Conservation (phyloP, 1,140 invertebrate species). For the Diprion similis region DNA sequence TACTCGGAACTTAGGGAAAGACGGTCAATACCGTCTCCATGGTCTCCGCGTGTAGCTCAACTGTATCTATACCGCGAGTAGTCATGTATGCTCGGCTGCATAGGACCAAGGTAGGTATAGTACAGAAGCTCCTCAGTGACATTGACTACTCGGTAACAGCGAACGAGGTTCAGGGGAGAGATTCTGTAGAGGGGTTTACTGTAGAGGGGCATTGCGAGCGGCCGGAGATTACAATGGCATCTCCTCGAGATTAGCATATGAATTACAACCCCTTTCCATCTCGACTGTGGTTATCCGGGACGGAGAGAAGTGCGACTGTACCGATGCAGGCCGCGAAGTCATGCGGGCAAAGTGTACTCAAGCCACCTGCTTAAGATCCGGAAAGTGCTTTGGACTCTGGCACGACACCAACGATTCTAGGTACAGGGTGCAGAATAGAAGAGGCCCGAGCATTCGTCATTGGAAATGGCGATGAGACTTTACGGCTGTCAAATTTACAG, state of each 20-base stretch:
- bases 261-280: slow-evolving; percentile 50
- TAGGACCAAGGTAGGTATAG: not conserved
- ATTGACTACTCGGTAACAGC: not conserved
- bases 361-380: not conserved
- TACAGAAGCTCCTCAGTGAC: not conserved
- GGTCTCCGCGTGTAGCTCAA: too few species aligned
- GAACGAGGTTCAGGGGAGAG: not conserved
- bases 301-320: not conserved
- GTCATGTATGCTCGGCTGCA: not conserved
- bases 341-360: not conserved
- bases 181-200: slow-evolving; percentile 27
- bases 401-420: too few species aligned
- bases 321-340: not conserved
- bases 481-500: too few species aligned
- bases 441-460: too few species aligned
- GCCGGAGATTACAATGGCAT: slow-evolving; percentile 64
- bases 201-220: slow-evolving; percentile 48
- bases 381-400: not conserved
- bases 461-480: too few species aligned
- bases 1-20: too few species aligned
- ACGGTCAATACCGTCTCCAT: too few species aligned
- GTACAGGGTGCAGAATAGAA: too few species aligned
- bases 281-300: too few species aligned
- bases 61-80: too few species aligned
- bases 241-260: slow-evolving; percentile 62